Evolutionary conservation across 2,888 invertebrate genomes (phyloP), one percentile per base, ranked within the genome.

Genomic region (Leucania comma): DNA sequence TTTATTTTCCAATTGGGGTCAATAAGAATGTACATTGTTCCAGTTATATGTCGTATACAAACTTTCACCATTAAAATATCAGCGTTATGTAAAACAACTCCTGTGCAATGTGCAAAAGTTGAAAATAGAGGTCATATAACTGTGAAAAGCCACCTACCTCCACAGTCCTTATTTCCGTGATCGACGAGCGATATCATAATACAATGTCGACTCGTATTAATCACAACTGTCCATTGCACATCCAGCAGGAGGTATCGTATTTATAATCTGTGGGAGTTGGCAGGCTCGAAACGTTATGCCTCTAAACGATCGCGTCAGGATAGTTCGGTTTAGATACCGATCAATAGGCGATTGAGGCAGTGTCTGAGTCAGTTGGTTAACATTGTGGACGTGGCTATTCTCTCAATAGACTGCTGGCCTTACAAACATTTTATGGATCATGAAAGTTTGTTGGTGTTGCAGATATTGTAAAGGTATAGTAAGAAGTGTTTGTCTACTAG

Each of bases 321-420:
- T 81, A 72, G 79, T 75, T 75, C 71, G 74, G 83, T 71, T 78
- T 67, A 76, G 82, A 82, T 76, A 71, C 74, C 74, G 74, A 81
- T 84, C 83, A 83, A 84, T 84, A 78, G 75, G 54, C 77, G 71
- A 74, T 75, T 78, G 79, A 71, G 68, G 56, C 68, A 65, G 56
- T 75, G 75, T 79, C 75, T 72, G 73, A 75, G 72, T 74, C 72
- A 72, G 68, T 80, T 67, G 69, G 68, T 67, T 71, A 72, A 74
- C 68, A 78, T 65, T 73, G 29, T 71, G 57, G 29, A 81, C 73
- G 68, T 51, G 53, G 63, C 62, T 65, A 32, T 75, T 75, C 67
- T 64, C 46, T 66, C 64, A 81, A 75, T 75, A 78, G 61, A 71
- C 38, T 35, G 53, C 26, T 24, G 14, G 24, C 14, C 48, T 60